Conservation (phyloP, 2,113 vertebrate species). For the Sus scrofa region T2T-Sscrofa CM000829.6:34395001-34395500, state of each 20-base stretch:
- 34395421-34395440: conserved; percentile 2
- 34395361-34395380: conserved; percentile 61
- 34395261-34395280: conserved; percentile 50
- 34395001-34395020: conserved; percentile 48
- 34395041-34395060: conserved; percentile 9
- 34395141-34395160: conserved; percentile 66
- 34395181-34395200: background rate
- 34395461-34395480: background rate
- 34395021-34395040: conserved; percentile 49
- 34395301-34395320: conserved; percentile 73
- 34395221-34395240: conserved; percentile 59
- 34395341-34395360: conserved; percentile 71
- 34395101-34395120: conserved; percentile 25
- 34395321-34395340: conserved; percentile 66
- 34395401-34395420: background rate
- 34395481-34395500: conserved; percentile 67
- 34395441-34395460: conserved; percentile 61
- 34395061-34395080: conserved; percentile 60
- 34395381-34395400: conserved; percentile 57
- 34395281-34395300: conserved; percentile 60
- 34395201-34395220: background rate
- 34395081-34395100: conserved; percentile 5
- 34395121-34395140: conserved; percentile 43
- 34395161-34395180: conserved; percentile 54
- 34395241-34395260: conserved; percentile 38